Conservation (phyloP, 2,888 invertebrate genomes). For the Arge pagana region DNA sequence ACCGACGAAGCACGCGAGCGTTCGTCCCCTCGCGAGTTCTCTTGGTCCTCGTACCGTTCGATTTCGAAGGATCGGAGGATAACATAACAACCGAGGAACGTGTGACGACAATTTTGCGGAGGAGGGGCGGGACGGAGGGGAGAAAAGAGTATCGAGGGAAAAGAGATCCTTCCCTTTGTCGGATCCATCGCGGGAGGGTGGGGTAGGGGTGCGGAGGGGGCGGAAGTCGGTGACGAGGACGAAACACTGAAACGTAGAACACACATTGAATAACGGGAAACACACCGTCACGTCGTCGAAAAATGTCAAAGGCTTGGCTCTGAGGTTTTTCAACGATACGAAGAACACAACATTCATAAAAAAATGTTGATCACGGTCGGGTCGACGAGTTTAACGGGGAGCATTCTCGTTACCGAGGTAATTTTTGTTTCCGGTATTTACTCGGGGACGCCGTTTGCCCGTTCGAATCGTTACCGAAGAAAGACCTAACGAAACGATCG, state of each 20-base stretch:
- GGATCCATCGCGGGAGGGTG: neutral
- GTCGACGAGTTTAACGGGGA: conserved; percentile 9
- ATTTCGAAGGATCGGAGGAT: too few relatives aligned
- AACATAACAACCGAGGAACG: too few relatives aligned
- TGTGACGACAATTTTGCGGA: too few relatives aligned
- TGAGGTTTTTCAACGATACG: conserved; percentile 5
- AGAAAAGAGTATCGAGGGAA: neutral
- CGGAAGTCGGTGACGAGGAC: conserved; percentile 10
- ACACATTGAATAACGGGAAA: conserved; percentile 31
- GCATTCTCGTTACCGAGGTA: conserved; percentile 16
- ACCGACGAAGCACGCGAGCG: too few relatives aligned
- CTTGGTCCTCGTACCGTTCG: too few relatives aligned
- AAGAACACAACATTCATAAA: conserved; percentile 17
- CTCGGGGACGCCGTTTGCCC: conserved; percentile 15
- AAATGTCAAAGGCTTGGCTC: neutral
- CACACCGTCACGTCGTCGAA: neutral
- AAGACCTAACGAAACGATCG: conserved; percentile 20
- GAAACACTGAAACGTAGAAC: conserved; percentile 36
- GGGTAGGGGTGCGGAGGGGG: neutral
- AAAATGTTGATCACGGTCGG: conserved; percentile 17
- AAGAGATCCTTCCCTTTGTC: neutral
- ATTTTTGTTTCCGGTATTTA: conserved; percentile 19
- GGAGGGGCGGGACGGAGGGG: too few relatives aligned
- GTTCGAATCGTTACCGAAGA: too few relatives aligned
- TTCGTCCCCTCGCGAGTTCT: too few relatives aligned